Base-by-base conservation (phyloP, 2,888 invertebrate species). In the Tetragonisca angustula region DNA sequence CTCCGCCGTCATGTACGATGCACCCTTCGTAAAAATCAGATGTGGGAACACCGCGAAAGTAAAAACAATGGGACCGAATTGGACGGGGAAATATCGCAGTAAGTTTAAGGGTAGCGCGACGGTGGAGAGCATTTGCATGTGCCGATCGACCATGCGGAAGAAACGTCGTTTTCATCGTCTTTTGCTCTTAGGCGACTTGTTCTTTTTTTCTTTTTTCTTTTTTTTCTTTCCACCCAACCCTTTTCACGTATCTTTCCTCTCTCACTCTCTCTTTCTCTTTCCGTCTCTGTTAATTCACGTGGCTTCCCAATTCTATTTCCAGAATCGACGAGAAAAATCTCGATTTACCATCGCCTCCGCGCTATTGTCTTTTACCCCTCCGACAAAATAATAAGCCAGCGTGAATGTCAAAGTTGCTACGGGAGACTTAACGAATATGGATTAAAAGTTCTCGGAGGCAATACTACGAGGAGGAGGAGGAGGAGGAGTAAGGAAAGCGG, bases 371-470 rank as follows among this genome's bases (percentile, higher is more conserved):
- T n/a, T 54, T 61, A 49, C 13, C 49, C 17, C 43, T 21, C 54
- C 27, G 56, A 77, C 79, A 85, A 89, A 69, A 92, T 93, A 92
- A 92, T 93, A 93, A 93, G 93, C 92, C 90, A 91, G 90, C 91
- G 90, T 90, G 91, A 92, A 91, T 90, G 90, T 90, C 84, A 78
- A 86, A 92, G 90, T 92, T 93, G 92, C 92, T 92, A 92, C 92
- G 91, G 91, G 89, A 91, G 93, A 91, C 92, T 94, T 94, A 93
- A 94, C 94, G 93, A 94, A 94, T 92, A 93, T 93, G 93, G 93
- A 94, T 94, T 94, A 94, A 94, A 94, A 94, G 92, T 94, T 94
- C 91, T 90, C 91, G 85, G 86, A 90, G 64, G 89, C 90, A 87
- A 87, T 84, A 80, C 65, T 67, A 50, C 49, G 43, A 52, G 68